Evolutionary conservation across 2,888 invertebrate genomes (phyloP).

Genomic region (Sisyra terminalis): DNA sequence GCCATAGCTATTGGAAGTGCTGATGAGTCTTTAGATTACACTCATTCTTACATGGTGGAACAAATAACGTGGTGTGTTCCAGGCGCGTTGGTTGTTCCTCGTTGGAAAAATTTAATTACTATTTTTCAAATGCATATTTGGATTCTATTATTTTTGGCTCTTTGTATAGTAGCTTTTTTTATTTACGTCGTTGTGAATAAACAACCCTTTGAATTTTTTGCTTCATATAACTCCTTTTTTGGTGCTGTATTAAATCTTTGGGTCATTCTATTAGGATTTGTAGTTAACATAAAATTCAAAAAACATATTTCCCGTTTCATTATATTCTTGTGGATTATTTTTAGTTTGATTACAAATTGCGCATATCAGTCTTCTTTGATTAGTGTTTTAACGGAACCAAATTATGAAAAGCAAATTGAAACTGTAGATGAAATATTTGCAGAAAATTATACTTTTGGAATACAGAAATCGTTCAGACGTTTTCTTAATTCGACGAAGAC

Average conservation of each 20-base stretch:
- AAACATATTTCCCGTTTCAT: neutral
- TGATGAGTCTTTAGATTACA: slow-evolving; percentile 1
- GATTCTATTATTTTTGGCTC: neutral
- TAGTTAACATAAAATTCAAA: too few species aligned
- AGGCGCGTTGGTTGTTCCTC: neutral
- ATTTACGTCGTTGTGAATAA: too few species aligned
- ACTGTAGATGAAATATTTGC: slow-evolving; percentile 16
- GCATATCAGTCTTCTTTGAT: slow-evolving; percentile 18
- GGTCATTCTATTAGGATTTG: too few species aligned
- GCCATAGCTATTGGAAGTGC: neutral
- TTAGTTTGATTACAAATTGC: neutral
- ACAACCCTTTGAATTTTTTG: too few species aligned
- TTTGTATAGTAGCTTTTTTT: too few species aligned
- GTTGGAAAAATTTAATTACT: slow-evolving; percentile 2
- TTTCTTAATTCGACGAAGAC: slow-evolving; percentile 12
- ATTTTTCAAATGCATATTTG: neutral
- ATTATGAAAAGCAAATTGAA: slow-evolving; percentile 16
- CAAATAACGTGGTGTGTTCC: slow-evolving; percentile 3
- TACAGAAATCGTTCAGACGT: slow-evolving; percentile 13
- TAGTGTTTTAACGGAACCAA: slow-evolving; percentile 16
- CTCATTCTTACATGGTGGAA: slow-evolving; percentile 1
- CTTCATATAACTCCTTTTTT: too few species aligned
- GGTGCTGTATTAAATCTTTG: too few species aligned
- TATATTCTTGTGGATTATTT: neutral
- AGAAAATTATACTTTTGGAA: slow-evolving; percentile 15